Percentiles rank a stretch among this genome's conserved stretches.
Conservation (phyloP, 2,113 vertebrate species). For the Scomber japonicus region DNA sequence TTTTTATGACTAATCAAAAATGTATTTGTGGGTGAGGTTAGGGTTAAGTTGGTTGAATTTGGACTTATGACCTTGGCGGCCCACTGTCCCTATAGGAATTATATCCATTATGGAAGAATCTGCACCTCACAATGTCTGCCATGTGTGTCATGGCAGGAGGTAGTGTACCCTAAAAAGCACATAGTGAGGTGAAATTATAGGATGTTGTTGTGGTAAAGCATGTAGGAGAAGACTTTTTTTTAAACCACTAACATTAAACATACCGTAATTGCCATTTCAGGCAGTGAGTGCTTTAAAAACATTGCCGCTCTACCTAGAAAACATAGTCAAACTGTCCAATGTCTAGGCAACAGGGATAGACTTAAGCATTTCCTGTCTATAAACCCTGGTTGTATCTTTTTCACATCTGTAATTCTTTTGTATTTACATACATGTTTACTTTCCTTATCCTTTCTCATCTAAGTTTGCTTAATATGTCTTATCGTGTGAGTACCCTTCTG, state of each 20-base stretch:
- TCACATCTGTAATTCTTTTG: background rate
- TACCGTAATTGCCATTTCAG: background rate
- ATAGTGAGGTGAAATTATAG: no score
- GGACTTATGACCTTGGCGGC: background rate
- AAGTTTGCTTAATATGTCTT: background rate
- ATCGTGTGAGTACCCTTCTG: constrained; percentile 7
- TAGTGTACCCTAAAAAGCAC: no score
- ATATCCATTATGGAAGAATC: no score
- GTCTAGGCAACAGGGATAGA: background rate
- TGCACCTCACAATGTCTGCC: no score
- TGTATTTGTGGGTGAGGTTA: background rate
- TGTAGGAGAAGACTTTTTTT: no score
- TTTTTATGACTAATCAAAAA: background rate
- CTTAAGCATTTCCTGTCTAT: background rate
- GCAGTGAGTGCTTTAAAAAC: background rate
- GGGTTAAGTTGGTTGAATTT: background rate
- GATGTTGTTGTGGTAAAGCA: no score
- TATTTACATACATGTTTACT: constrained; percentile 15
- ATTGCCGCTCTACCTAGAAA: no score
- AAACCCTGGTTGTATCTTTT: background rate
- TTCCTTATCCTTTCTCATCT: constrained; percentile 1
- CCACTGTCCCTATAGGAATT: no score
- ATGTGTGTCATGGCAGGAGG: no score
- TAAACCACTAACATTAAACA: background rate
- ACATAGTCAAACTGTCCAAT: no score